Evolutionary conservation across 2,888 invertebrate species (phyloP), one percentile per base, ranked within the genome.

Genomic region (Oxystoma pomonae): DNA sequence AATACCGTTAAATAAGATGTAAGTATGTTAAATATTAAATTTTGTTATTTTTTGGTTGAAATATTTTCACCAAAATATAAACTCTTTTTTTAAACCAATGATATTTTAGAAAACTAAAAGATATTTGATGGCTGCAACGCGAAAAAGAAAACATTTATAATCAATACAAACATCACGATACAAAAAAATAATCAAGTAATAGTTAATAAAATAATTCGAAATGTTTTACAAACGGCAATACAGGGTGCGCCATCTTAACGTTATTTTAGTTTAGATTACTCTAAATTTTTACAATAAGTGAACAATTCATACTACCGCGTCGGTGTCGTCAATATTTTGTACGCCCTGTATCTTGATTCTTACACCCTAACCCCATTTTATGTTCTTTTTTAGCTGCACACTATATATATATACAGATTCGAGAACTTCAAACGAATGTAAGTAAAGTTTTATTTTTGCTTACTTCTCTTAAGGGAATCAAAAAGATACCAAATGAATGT

Each of bases 61-160:
- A n/a, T 55, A 55, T 20, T 53, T 53, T 53, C 19, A 59, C 19
- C 53, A 7, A 20, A 17, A 17, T 21, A 17, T 53, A 12, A 22
- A 52, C 22, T 52, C 21, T 59, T 59, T 16, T 59, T 20, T 53
- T 52, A 59, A 53, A 59, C 20, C 53, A 17, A 59, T 52, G n/a
- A 59, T 53, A 59, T 53, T 59, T 59, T 51, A 53, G 59, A 59
- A 53, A 22, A 59, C 51, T 7, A 35, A 35, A 35, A n/a, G n/a
- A n/a, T n/a, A n/a, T n/a, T n/a, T n/a, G n/a, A n/a, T n/a, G n/a
- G n/a, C n/a, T 35, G 35, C 12, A 35, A 12, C 35, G 35, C 35
- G 35, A 35, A 35, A 7, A n/a, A n/a, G n/a, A n/a, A 35, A 35
- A 35, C 12, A 35, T 35, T 35, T 35, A 7, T 35, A 35, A 35